A percentile compares a stretch with the other conserved stretches of the same genome.
These are phyloP conservation scores for Zoroaster sp. DNA, from an alignment of 53 echinoderm and acorn worm genomes.

Conservation along the genomic window DNA sequence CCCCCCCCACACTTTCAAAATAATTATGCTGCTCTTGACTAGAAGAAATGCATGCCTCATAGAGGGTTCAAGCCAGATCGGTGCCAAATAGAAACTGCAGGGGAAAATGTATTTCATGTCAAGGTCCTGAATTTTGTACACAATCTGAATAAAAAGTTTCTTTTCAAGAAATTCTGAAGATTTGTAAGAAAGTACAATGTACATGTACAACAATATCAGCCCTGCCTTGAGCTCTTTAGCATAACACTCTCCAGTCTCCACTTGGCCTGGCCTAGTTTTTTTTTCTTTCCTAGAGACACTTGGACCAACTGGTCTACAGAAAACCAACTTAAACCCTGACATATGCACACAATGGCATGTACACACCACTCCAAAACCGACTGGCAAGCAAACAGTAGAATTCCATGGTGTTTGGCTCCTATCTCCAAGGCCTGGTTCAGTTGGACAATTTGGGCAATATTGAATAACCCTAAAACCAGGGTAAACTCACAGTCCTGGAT, in stretches of 20 bases:
- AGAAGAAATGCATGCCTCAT: too few relatives aligned
- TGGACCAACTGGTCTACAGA: background rate
- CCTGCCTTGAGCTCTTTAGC: too few relatives aligned
- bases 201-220: too few relatives aligned
- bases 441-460: background rate
- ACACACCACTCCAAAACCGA: background rate
- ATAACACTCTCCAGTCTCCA: background rate
- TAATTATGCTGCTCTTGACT: too few relatives aligned
- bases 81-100: too few relatives aligned
- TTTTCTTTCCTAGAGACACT: background rate
- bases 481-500: background rate
- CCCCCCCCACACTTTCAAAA: too few relatives aligned
- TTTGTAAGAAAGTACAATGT: too few relatives aligned
- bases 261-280: background rate
- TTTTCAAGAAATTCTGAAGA: too few relatives aligned
- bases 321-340: background rate
- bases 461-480: conserved; percentile 18
- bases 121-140: too few relatives aligned
- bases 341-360: background rate
- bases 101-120: too few relatives aligned
- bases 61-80: too few relatives aligned
- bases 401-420: conserved; percentile 11
- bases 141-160: too few relatives aligned
- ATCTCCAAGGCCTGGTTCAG: background rate
- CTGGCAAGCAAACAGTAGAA: background rate